Evolutionary conservation across 2,797 vertebrate species (phyloP), one percentile per base, ranked within the genome.

Genomic region (Pelochelys cantorii): DNA sequence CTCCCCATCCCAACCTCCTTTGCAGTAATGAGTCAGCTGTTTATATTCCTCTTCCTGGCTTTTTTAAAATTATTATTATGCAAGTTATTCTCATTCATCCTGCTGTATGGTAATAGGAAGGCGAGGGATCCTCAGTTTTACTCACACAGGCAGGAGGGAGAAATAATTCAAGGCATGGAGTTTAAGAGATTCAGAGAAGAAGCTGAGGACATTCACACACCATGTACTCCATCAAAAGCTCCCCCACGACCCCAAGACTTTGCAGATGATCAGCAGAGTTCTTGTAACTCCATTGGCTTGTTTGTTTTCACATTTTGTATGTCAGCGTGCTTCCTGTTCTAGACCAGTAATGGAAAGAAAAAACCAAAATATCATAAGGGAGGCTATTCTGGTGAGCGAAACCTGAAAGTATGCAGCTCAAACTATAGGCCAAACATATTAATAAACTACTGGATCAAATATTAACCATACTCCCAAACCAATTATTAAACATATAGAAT

Each of bases 41-140:
- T 96, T 83, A 84, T 94, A 94, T 94, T 93, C 79, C 59, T 83
- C 87, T 91, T 91, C 78, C 84, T 90, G 29, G 48, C 79, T 17
- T 85, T 92, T 81, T 65, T 8, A 48, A 48, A 48, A 48, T 48
- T 7, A 48, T 48, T 82, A 84, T 82, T 54, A 31, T 86, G 34
- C 48, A 59, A 89, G 25, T 0, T 5, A 93, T 48, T 4, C 31
- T 74, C 60, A 93, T 82, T 87, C 29, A 79, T 74, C 22, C 0
- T 79, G 0, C 85, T 88, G 56, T 31, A 56, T 60, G 60, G 10
- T 27, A 78, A 62, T 52, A 86, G 59, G 55, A 92, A 91, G 37
- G 27, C 25, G 48, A 87, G 27, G 11, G 25, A 74, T 79, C 79
- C 62, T 62, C 48, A 2, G 0, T 48, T 86, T 88, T 78, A 48